Conservation (phyloP, 2,888 invertebrate genomes). For the Entomobrya proxima region DNA sequence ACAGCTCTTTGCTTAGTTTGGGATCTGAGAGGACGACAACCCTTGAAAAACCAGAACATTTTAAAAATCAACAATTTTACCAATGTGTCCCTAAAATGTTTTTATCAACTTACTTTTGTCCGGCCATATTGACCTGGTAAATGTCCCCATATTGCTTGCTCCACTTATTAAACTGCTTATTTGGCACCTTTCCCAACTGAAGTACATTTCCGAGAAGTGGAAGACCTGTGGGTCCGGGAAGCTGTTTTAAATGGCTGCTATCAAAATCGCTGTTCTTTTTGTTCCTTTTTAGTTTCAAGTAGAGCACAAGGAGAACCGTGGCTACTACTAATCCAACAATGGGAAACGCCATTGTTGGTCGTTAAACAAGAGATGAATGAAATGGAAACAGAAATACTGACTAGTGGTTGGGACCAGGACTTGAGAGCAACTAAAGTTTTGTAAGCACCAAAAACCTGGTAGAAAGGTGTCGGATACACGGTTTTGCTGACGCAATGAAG, state of each 20-base stretch:
- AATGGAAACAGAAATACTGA: too few species aligned
- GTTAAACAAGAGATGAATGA: too few species aligned
- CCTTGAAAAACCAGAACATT: too few species aligned
- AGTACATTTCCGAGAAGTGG: constrained; percentile 2
- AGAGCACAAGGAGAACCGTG: neutral
- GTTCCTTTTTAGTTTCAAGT: constrained; percentile 1
- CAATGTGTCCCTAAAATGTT: too few species aligned
- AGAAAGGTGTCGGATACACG: too few species aligned
- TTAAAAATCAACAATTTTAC: too few species aligned
- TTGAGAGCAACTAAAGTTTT: too few species aligned
- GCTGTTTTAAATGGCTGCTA: constrained; percentile 41
- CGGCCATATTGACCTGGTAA: constrained; percentile 35
- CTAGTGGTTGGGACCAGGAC: too few species aligned
- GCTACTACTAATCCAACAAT: too few species aligned
- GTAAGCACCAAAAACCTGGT: too few species aligned
- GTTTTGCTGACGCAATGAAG: too few species aligned
- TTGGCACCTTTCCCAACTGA: constrained; percentile 1
- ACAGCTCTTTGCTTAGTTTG: constrained; percentile 29
- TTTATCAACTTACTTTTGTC: constrained; percentile 10
- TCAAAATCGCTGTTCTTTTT: neutral
- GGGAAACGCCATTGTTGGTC: too few species aligned
- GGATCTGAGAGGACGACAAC: constrained; percentile 33
- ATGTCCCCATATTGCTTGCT: constrained; percentile 33
- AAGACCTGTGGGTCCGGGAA: constrained; percentile 35
- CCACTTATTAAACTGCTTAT: constrained; percentile 28